phyloP scores from a whole-genome alignment of 2,888 invertebrate genomes.

The Meteorus colon region DNA sequence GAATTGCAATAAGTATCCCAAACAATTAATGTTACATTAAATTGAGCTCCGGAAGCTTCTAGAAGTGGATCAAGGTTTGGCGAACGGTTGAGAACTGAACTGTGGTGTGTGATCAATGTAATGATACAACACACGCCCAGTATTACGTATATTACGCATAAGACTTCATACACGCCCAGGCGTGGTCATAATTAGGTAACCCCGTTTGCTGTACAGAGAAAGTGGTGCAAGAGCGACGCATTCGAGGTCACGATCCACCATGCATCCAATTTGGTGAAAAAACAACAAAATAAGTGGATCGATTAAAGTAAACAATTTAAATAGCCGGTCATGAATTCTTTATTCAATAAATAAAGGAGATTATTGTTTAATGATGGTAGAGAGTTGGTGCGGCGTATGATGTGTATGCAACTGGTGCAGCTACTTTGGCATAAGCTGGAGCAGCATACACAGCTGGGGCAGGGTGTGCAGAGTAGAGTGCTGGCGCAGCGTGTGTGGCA shows the following conservation, averaged over 20 bases:
- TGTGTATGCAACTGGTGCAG: conserved; percentile 22
- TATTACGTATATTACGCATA: conserved; percentile 35
- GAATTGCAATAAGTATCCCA: not conserved
- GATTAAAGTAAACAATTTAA: not conserved
- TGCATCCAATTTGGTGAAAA: not conserved
- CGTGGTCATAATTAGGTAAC: conserved; percentile 47
- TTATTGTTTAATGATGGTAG: conserved; percentile 44
- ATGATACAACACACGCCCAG: conserved; percentile 34
- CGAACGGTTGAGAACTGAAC: conserved; percentile 23
- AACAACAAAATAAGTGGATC: not conserved
- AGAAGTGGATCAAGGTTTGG: conserved; percentile 44
- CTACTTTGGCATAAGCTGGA: conserved; percentile 42
- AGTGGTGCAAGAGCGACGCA: conserved; percentile 28
- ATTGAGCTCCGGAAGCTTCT: conserved; percentile 30
- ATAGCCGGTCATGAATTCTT: conserved; percentile 28
- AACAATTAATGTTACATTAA: conserved; percentile 14
- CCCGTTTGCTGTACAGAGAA: conserved; percentile 35
- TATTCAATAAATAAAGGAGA: conserved; percentile 45
- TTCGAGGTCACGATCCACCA: conserved; percentile 26
- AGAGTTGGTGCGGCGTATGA: conserved; percentile 38
- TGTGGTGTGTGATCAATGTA: conserved; percentile 15
- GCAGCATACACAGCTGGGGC: conserved; percentile 47
- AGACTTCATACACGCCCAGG: conserved; percentile 29
- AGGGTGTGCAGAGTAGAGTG: conserved; percentile 14
- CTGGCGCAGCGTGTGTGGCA: conserved; percentile 45